Conservation (phyloP, 2,797 vertebrate species). For the Gallinago solitaria region DNA sequence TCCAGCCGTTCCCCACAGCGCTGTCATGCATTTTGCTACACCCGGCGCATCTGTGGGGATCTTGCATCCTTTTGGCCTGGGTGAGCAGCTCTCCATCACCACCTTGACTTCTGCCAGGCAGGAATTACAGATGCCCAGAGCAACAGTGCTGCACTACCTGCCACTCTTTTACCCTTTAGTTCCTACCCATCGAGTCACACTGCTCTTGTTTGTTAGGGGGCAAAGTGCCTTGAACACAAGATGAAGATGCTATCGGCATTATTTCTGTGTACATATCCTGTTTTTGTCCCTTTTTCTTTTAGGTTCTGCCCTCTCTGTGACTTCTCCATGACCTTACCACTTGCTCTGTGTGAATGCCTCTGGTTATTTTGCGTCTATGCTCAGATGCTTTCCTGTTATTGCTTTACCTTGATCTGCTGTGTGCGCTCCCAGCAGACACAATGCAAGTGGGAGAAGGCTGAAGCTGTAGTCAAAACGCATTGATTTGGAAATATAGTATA, state of each 20-base stretch:
- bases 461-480: conserved; percentile 3
- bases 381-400: conserved; percentile 50
- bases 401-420: neutral
- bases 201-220: neutral
- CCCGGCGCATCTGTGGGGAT: neutral
- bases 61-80: neutral
- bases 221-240: neutral
- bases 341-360: conserved; percentile 37
- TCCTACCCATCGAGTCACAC: neutral
- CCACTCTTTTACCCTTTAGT: neutral
- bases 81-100: neutral
- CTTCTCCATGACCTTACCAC: conserved; percentile 52
- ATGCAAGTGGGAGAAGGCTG: neutral
- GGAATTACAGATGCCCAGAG: neutral
- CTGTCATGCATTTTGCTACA: neutral
- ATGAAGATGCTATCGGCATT: conserved; percentile 27
- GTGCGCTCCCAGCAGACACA: neutral
- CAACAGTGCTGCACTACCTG: neutral
- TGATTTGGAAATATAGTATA: neutral
- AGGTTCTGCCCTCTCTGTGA: conserved; percentile 44
- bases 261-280: conserved; percentile 24
- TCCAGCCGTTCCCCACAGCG: neutral
- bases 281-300: conserved; percentile 30
- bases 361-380: conserved; percentile 30
- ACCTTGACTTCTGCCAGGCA: neutral